Conservation (phyloP, 2,888 invertebrate species). For the Acanthosepion pharaonis region DNA sequence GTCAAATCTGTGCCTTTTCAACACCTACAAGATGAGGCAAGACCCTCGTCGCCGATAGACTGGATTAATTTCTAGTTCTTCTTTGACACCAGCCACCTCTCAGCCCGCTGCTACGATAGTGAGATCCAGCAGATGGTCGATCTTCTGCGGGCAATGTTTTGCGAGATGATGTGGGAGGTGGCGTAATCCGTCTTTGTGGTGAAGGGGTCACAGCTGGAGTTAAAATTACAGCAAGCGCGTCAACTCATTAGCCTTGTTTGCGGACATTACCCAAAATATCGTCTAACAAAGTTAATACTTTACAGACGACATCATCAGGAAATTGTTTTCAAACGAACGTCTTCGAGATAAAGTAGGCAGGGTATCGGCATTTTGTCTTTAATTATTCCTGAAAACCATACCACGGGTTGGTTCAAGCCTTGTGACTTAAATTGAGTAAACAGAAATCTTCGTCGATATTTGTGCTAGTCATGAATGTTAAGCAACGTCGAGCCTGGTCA, state of each 20-base stretch:
- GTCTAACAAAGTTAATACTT: background rate
- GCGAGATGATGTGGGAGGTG: background rate
- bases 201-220: background rate
- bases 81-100: background rate
- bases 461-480: too few relatives aligned
- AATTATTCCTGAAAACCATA: too few relatives aligned
- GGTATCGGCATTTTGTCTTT: too few relatives aligned
- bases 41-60: background rate
- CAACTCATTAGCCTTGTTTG: background rate
- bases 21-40: background rate
- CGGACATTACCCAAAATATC: background rate
- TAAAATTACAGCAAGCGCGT: background rate
- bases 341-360: too few relatives aligned
- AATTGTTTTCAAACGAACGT: too few relatives aligned
- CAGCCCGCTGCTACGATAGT: background rate
- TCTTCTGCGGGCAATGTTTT: background rate
- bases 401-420: too few relatives aligned
- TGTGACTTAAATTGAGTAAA: too few relatives aligned
- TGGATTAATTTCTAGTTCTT: background rate
- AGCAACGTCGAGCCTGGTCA: too few relatives aligned
- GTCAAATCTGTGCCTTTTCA: background rate
- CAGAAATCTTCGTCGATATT: too few relatives aligned
- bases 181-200: background rate
- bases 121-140: background rate
- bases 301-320: too few relatives aligned